These are phyloP conservation scores for Bombus turneri DNA, from an alignment of 1,140 invertebrate genomes.

Conservation along the genomic window DNA sequence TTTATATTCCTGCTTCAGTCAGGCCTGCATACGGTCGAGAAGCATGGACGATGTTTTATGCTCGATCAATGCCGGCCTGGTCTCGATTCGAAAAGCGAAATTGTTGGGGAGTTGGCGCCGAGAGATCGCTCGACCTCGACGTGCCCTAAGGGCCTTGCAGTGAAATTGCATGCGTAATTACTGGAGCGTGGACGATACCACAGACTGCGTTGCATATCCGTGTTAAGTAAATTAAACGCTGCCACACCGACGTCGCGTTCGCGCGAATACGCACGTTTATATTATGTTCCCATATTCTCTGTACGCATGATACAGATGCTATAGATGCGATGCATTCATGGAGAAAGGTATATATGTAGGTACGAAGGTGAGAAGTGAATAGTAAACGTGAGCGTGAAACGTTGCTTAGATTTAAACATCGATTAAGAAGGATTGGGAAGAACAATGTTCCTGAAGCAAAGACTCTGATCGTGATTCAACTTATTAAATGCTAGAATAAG, in stretches of 20 bases:
- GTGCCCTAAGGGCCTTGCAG: constrained; percentile 55
- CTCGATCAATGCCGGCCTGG: constrained; percentile 44
- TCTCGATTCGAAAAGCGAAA: constrained; percentile 58
- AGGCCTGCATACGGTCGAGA: neutral
- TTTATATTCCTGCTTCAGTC: constrained; percentile 1
- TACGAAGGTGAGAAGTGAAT: neutral
- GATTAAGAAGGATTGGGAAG: neutral
- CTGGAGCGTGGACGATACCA: constrained; percentile 50
- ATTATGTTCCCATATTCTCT: constrained; percentile 37
- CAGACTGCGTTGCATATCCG: constrained; percentile 25
- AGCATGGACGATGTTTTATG: constrained; percentile 32
- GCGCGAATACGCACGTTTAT: neutral
- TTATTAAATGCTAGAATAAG: neutral
- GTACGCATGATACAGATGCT: neutral
- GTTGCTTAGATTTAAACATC: neutral
- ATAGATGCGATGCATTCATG: neutral
- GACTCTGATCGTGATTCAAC: neutral
- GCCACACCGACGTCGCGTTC: constrained; percentile 3
- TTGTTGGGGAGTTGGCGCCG: constrained; percentile 43
- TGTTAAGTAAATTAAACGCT: constrained; percentile 63
- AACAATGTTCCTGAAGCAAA: neutral
- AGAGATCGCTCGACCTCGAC: constrained; percentile 58
- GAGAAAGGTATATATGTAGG: neutral
- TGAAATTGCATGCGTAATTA: constrained; percentile 62
- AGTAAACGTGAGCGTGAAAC: neutral